phyloP scores from a whole-genome alignment of 2,888 invertebrate species.

The Hedychridium roseum region DNA sequence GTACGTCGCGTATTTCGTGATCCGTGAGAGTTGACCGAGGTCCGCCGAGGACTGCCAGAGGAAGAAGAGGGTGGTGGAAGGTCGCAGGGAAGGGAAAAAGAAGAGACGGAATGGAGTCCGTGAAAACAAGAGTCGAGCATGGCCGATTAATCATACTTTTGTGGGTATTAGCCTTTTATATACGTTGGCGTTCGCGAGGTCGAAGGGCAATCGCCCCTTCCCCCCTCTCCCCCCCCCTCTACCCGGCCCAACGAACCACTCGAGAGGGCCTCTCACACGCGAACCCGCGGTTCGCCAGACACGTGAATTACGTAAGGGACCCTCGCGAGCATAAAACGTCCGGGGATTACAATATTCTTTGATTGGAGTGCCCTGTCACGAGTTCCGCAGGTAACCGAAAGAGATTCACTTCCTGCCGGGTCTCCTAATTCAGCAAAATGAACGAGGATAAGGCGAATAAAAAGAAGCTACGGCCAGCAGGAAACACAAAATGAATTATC shows the following conservation, averaged over 20 bases:
- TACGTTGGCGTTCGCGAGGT: conserved; percentile 30
- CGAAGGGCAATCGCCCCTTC: conserved; percentile 31
- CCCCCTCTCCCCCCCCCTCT: conserved; percentile 8
- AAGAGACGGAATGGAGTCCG: conserved; percentile 6
- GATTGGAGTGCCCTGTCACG: conserved; percentile 53
- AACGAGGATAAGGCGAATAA: no score
- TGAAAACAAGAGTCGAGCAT: conserved; percentile 18
- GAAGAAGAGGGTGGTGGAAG: conserved; percentile 6
- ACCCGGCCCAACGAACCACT: conserved; percentile 1
- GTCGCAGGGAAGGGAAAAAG: neutral
- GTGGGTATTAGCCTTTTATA: conserved; percentile 38
- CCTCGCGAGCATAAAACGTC: conserved; percentile 36
- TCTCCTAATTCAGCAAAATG: no score
- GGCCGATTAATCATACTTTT: conserved; percentile 44
- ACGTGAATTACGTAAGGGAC: conserved; percentile 58
- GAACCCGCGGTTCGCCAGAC: conserved; percentile 45
- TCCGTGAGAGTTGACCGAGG: conserved; percentile 2
- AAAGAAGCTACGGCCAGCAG: no score
- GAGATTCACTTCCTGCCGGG: no score
- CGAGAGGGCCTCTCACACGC: conserved; percentile 41
- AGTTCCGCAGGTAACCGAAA: no score
- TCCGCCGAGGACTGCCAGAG: neutral
- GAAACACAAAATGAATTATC: no score
- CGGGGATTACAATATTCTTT: conserved; percentile 55
- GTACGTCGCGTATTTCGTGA: conserved; percentile 1